A percentile compares a stretch with the other conserved stretches of the same genome.
Conservation (phyloP, 2,113 vertebrate species). For the Mastomys natalensis region DNA sequence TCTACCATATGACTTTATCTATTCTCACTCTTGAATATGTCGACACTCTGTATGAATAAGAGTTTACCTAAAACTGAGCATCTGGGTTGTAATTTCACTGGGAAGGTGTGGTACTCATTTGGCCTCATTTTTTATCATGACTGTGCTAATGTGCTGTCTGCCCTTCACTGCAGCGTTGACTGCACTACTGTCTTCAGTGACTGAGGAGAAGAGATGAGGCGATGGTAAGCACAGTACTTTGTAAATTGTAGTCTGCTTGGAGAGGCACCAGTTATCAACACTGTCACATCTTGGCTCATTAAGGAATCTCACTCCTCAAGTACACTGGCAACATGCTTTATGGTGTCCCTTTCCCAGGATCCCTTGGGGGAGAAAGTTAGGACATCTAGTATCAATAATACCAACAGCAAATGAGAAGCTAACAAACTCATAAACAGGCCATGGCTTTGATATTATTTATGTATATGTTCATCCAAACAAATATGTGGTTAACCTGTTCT, state of each 20-base stretch:
- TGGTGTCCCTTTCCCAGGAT: background rate
- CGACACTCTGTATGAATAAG: background rate
- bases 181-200: conserved; percentile 1
- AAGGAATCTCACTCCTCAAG: background rate
- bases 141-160: background rate
- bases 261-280: conserved; percentile 36
- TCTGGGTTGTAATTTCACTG: background rate
- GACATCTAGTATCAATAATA: background rate
- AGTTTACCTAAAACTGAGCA: background rate
- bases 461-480: background rate
- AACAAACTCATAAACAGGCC: background rate
- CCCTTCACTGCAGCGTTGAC: background rate
- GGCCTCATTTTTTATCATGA: conserved; percentile 8
- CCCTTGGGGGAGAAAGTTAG: background rate
- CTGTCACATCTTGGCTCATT: background rate
- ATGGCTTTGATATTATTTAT: background rate
- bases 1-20: background rate
- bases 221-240: conserved; percentile 15
- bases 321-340: background rate
- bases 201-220: conserved; percentile 59
- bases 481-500: background rate
- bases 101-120: background rate
- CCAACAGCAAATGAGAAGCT: background rate
- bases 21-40: background rate
- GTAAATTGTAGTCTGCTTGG: conserved; percentile 55